Conservation (phyloP, 1,140 invertebrate genomes). For the Drosophila bifasciata region DNA sequence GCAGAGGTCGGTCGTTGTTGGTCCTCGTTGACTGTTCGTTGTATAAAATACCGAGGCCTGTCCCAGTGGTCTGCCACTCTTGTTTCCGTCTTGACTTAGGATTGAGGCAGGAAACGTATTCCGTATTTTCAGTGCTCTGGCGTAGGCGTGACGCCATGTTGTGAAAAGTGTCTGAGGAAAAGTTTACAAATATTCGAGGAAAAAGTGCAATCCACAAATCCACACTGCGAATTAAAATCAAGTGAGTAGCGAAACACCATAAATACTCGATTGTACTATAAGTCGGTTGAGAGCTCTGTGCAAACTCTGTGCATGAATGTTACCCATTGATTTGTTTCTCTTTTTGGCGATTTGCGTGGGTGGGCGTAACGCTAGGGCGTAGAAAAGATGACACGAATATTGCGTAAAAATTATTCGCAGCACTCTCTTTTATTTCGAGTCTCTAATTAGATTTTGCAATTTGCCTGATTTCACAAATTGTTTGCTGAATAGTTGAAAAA, state of each 20-base stretch:
- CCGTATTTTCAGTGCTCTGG: slow-evolving; percentile 28
- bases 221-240: not conserved
- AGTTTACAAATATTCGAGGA: slow-evolving; percentile 26
- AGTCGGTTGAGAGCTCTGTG: slow-evolving; percentile 25
- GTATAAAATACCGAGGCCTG: slow-evolving; percentile 61
- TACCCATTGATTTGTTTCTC: slow-evolving; percentile 39
- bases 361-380: slow-evolving; percentile 34
- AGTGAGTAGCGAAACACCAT: slow-evolving; percentile 13
- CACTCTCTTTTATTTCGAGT: slow-evolving; percentile 9
- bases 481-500: slow-evolving; percentile 23
- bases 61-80: slow-evolving; percentile 63
- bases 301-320: slow-evolving; percentile 38
- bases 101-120: slow-evolving; percentile 25
- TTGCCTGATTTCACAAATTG: slow-evolving; percentile 28
- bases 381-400: slow-evolving; percentile 41
- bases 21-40: slow-evolving; percentile 12
- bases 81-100: slow-evolving; percentile 68
- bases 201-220: slow-evolving; percentile 38
- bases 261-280: not conserved
- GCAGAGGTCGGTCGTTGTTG: not conserved
- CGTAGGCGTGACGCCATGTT: slow-evolving; percentile 81
- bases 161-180: slow-evolving; percentile 75
- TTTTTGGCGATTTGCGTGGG: slow-evolving; percentile 41
- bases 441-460: slow-evolving; percentile 38
- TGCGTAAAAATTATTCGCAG: slow-evolving; percentile 44